A percentile compares a stretch with the other conserved stretches of the same genome.
Evolutionary conservation across 2,888 invertebrate genomes (phyloP).

Genomic region (Camponotus fellah): DNA sequence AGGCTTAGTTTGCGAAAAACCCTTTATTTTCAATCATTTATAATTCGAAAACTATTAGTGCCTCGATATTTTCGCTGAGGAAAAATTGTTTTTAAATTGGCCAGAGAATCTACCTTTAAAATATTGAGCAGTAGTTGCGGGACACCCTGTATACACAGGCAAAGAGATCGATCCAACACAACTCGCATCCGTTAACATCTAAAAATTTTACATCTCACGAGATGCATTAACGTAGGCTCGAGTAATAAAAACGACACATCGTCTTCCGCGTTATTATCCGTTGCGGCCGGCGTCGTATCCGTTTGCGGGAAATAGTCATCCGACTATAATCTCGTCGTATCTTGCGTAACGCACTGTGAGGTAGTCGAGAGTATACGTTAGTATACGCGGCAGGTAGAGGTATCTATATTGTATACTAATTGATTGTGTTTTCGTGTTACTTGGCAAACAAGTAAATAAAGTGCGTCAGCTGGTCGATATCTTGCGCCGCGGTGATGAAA

Average conservation of each 20-base stretch:
- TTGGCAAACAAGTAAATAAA: constrained; percentile 40
- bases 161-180: background rate
- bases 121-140: no score
- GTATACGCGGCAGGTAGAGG: background rate
- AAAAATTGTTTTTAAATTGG: no score
- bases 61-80: no score
- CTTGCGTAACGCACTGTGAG: constrained; percentile 37
- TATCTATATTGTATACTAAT: constrained; percentile 31
- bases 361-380: background rate
- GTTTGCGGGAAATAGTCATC: constrained; percentile 43
- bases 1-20: no score
- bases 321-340: constrained; percentile 44
- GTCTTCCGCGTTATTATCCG: constrained; percentile 41
- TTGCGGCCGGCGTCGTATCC: constrained; percentile 39
- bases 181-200: background rate
- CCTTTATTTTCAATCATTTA: no score
- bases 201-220: background rate
- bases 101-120: no score
- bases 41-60: no score
- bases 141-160: no score
- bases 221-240: background rate
- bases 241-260: constrained; percentile 8
- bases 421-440: constrained; percentile 41
- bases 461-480: constrained; percentile 37
- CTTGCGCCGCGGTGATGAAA: constrained; percentile 17